Percentiles rank a stretch among this genome's conserved stretches.
These are phyloP conservation scores for Synanthedon myopaeformis DNA, from an alignment of 2,888 invertebrate species.

Conservation along the genomic window DNA sequence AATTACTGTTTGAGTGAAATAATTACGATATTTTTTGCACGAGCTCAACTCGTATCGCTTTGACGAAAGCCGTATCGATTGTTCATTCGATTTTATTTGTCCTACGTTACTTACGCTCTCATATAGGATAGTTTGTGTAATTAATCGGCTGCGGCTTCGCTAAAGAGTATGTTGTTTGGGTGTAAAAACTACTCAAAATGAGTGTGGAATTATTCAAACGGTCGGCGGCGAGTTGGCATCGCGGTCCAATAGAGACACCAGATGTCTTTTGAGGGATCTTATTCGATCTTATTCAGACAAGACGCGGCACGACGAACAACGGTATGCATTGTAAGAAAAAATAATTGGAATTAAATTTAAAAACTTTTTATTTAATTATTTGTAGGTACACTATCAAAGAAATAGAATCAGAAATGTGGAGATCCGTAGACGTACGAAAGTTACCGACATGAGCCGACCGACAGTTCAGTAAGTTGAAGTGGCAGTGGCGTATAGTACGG, in stretches of 20 bases:
- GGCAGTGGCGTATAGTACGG: too few species aligned
- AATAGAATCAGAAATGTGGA: too few species aligned
- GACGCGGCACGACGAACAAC: too few species aligned
- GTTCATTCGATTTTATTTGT: conserved; percentile 34
- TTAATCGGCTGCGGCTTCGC: background rate
- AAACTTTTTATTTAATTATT: too few species aligned
- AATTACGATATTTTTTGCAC: conserved; percentile 55
- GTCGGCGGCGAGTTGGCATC: background rate
- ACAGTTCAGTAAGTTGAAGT: too few species aligned
- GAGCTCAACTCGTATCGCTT: conserved; percentile 44
- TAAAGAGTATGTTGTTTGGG: background rate
- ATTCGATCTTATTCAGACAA: too few species aligned
- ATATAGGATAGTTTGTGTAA: background rate
- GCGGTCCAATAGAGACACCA: background rate
- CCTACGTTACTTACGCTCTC: background rate
- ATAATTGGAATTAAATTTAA: too few species aligned
- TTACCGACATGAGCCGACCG: too few species aligned
- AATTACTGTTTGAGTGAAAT: conserved; percentile 64
- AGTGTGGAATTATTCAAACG: background rate
- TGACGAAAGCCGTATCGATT: conserved; percentile 45
- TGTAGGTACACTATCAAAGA: too few species aligned
- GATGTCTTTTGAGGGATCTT: background rate
- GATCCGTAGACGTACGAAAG: too few species aligned
- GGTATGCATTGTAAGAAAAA: too few species aligned
- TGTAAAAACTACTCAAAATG: background rate